phyloP scores from a whole-genome alignment of 2,888 invertebrate species.

The Amphiduros pacificus region DNA sequence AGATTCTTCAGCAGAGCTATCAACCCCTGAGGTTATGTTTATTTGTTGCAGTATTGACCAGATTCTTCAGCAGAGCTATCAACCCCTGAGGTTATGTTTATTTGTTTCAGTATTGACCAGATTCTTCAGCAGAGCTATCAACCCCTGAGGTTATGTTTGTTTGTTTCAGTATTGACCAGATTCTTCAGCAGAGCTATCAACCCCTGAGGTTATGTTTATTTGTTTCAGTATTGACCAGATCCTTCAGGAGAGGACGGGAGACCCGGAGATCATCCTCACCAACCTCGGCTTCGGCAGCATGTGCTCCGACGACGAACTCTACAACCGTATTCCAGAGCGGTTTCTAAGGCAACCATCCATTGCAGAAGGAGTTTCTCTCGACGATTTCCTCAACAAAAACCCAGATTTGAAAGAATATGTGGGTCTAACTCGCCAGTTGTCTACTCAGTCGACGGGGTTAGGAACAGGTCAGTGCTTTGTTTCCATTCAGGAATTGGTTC shows the following conservation, averaged over 20 bases:
- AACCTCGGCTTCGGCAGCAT: conserved; percentile 63
- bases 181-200: too few species aligned
- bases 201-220: not conserved
- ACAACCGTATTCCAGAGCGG: conserved; percentile 74
- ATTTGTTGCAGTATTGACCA: too few species aligned
- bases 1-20: too few species aligned
- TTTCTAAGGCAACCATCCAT: conserved; percentile 79
- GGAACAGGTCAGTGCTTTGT: conserved; percentile 12
- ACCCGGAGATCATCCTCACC: conserved; percentile 84
- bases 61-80: too few species aligned
- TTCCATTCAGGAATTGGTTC: conserved; percentile 13
- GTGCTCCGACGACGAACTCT: conserved; percentile 35
- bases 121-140: too few species aligned
- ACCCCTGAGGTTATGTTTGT: too few species aligned
- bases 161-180: too few species aligned
- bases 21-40: too few species aligned
- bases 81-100: too few species aligned
- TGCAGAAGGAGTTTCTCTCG: conserved; percentile 75
- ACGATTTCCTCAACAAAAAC: conserved; percentile 67
- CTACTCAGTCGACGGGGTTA: conserved; percentile 5
- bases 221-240: conserved; percentile 61
- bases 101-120: too few species aligned
- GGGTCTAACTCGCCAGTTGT: conserved; percentile 10
- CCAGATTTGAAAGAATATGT: conserved; percentile 36
- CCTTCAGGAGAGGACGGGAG: conserved; percentile 79